These are phyloP conservation scores for Ridgeia piscesae DNA, from an alignment of 1,140 invertebrate species.

Conservation along the genomic window DNA sequence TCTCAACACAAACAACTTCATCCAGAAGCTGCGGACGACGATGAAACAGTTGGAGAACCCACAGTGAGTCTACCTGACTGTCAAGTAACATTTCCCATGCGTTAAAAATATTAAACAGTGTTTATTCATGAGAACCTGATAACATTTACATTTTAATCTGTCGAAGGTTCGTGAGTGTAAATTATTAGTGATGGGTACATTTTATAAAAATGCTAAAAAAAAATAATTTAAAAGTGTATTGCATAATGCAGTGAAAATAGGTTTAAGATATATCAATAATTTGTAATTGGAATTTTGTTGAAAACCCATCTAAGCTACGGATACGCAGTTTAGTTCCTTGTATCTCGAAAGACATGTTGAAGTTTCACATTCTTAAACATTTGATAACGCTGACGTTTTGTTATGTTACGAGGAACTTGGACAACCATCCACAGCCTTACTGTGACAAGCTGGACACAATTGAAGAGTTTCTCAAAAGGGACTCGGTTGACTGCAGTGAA, in stretches of 20 bases:
- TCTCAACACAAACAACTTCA: slow-evolving; percentile 58
- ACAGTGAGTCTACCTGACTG: background rate
- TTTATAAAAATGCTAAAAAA: too few species aligned
- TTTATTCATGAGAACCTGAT: too few species aligned
- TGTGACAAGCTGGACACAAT: slow-evolving; percentile 48
- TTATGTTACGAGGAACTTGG: background rate
- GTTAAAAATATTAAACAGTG: too few species aligned
- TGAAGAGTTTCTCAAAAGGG: slow-evolving; percentile 42
- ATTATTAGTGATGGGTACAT: too few species aligned
- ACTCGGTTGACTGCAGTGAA: slow-evolving; percentile 19
- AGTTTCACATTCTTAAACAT: background rate
- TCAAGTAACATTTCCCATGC: background rate
- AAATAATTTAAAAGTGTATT: too few species aligned
- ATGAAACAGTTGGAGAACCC: background rate
- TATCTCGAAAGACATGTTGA: background rate
- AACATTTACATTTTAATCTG: too few species aligned
- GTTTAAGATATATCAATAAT: too few species aligned
- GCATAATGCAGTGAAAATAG: too few species aligned
- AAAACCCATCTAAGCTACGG: too few species aligned
- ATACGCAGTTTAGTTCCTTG: too few species aligned
- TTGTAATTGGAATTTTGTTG: too few species aligned
- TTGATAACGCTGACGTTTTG: background rate
- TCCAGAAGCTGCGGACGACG: slow-evolving; percentile 56
- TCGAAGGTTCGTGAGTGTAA: too few species aligned
- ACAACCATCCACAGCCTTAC: slow-evolving; percentile 34